Evolutionary conservation across 2,888 invertebrate species (phyloP).

Genomic region (Chrysina gloriosa): DNA sequence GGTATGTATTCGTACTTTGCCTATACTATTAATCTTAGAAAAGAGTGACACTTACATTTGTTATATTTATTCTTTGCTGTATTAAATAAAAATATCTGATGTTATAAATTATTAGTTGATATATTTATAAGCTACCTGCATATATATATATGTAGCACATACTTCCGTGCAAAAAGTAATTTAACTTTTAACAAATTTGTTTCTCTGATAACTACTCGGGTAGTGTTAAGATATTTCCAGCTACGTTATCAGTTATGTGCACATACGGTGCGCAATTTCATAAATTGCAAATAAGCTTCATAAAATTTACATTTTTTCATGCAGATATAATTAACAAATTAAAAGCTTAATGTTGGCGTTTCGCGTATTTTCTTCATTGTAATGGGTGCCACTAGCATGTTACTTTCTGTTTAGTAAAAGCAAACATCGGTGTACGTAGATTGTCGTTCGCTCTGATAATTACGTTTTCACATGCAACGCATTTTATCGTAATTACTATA

Average conservation of each 20-base stretch:
- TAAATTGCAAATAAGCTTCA: conserved; percentile 8
- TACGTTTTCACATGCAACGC: conserved; percentile 31
- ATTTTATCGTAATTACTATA: conserved; percentile 29
- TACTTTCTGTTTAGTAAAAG: conserved; percentile 26
- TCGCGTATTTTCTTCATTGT: conserved; percentile 20
- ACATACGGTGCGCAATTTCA: conserved; percentile 1
- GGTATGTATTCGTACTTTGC: too few species aligned
- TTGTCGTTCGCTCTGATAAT: conserved; percentile 3
- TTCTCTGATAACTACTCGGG: too few species aligned
- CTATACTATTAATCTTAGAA: too few species aligned
- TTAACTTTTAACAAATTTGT: too few species aligned
- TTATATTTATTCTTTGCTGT: too few species aligned
- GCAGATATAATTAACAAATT: conserved; percentile 31
- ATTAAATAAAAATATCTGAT: too few species aligned
- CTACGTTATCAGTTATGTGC: neutral
- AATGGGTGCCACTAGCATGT: conserved; percentile 21
- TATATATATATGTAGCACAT: too few species aligned
- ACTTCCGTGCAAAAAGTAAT: too few species aligned
- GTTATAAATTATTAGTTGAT: too few species aligned
- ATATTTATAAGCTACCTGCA: too few species aligned
- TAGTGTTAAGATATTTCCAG: neutral
- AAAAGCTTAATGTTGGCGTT: conserved; percentile 25
- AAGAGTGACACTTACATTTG: too few species aligned
- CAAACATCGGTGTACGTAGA: conserved; percentile 19
- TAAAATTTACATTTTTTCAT: conserved; percentile 26